Base-by-base conservation (phyloP, 2,113 vertebrate genomes). In the Myocastor coypus region DNA sequence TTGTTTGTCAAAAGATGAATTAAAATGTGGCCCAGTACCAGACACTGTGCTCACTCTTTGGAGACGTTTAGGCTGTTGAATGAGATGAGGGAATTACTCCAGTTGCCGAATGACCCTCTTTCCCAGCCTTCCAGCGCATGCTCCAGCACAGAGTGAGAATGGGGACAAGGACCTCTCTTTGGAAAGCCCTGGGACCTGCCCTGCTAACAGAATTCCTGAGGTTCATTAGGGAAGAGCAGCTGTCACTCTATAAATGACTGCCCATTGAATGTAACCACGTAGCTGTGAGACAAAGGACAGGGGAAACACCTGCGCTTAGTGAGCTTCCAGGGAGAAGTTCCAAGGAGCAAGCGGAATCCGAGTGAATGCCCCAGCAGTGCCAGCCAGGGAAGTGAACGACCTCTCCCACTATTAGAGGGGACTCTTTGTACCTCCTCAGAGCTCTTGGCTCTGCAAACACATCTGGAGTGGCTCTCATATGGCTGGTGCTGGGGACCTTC, bases 271-370 rank as follows among this genome's bases (percentile, higher is more conserved):
- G 42, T 77, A 87, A 73, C 42, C 28, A 20, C 22, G 59, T 81
- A 91, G 86, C 40, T n/a, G 59, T 20, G 46, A 95, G 37, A 71
- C 17, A 50, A 85, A 86, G 20, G 40, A 89, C 80, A 59, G 17
- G 10, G 14, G 50, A 26, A 83, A 52, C 26, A 69, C 34, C 13
- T 42, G 37, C 55, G 59, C 59, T 64, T 75, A 55, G 91, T 68
- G 96, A 81, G 75, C 83, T 95, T 86, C 85, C 86, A 89, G 84
- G 77, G 20, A 96, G 82, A 91, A 91, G 26, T 50, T 64, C 26
- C 24, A 86, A 89, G 8, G 81, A 20, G 22, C 14, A n/a, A 89
- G 59, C 87, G 63, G 50, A 93, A 57, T 52, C 13, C 52, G 61
- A 83, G 40, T 73, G 42, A 85, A 55, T 59, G 92, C 61, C 59